These are phyloP conservation scores for Cyphomyrus discorhynchus DNA, from an alignment of 2,113 vertebrate genomes.

Conservation along the genomic window DNA sequence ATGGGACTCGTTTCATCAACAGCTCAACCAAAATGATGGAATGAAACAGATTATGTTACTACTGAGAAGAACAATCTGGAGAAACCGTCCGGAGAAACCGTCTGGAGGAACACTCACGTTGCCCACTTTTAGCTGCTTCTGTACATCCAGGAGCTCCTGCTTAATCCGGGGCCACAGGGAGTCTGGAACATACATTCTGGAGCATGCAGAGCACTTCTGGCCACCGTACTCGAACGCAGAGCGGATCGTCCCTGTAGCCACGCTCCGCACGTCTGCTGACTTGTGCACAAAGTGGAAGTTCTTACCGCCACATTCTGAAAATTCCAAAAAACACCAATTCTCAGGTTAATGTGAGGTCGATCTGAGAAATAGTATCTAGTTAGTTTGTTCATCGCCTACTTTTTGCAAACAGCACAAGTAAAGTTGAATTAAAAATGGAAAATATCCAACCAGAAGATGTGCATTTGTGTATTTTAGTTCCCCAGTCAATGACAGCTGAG, in stretches of 20 bases:
- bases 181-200: constrained; percentile 80
- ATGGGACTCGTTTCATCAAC: background rate
- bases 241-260: constrained; percentile 79
- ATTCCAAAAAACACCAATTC: background rate
- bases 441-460: background rate
- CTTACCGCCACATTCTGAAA: constrained; percentile 89
- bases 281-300: constrained; percentile 92
- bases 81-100: background rate
- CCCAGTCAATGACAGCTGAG: background rate
- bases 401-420: background rate
- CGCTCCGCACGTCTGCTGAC: constrained; percentile 74
- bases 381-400: background rate
- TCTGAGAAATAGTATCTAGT: background rate
- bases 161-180: constrained; percentile 81
- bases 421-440: background rate
- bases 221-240: constrained; percentile 90
- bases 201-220: constrained; percentile 95
- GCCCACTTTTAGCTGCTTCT: constrained; percentile 73
- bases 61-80: background rate
- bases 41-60: background rate
- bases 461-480: background rate
- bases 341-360: background rate
- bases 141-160: constrained; percentile 70
- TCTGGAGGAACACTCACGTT: constrained; percentile 65
- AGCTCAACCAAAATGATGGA: background rate